Evolutionary conservation across 2,113 vertebrate species (phyloP).

Genomic region (Rattus norvegicus): DNA sequence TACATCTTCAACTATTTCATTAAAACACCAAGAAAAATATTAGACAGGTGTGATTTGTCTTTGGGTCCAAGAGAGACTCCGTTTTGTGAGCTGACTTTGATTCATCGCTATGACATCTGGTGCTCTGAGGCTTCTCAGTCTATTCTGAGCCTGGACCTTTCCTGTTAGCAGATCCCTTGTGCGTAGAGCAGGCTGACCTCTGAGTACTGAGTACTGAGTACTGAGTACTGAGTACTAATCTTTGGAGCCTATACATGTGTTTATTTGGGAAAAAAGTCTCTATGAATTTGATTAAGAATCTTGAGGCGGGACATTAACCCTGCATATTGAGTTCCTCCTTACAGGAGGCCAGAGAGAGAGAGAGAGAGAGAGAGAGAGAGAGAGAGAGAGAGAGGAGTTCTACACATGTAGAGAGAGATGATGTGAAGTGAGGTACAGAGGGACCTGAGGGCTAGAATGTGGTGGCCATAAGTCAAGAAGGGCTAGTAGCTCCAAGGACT

Average conservation of each 20-base stretch:
- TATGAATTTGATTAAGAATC: not conserved
- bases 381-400: not conserved
- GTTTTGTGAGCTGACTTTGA: not conserved
- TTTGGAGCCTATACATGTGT: not conserved
- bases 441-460: not conserved
- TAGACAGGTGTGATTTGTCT: not conserved
- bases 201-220: not conserved
- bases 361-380: not conserved
- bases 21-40: conserved; percentile 16
- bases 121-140: not conserved
- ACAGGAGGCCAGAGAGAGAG: not conserved
- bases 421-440: not conserved
- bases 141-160: not conserved
- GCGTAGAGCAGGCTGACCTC: not conserved
- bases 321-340: not conserved
- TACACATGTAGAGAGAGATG: not conserved
- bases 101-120: not conserved
- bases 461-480: not conserved
- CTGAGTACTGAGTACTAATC: not conserved
- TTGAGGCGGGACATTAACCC: not conserved
- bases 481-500: not conserved
- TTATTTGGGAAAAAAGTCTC: not conserved
- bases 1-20: conserved; percentile 26
- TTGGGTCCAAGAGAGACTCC: not conserved
- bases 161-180: not conserved